phyloP scores from a whole-genome alignment of 1,140 invertebrate species.

The Vollenhovia emeryi region DNA sequence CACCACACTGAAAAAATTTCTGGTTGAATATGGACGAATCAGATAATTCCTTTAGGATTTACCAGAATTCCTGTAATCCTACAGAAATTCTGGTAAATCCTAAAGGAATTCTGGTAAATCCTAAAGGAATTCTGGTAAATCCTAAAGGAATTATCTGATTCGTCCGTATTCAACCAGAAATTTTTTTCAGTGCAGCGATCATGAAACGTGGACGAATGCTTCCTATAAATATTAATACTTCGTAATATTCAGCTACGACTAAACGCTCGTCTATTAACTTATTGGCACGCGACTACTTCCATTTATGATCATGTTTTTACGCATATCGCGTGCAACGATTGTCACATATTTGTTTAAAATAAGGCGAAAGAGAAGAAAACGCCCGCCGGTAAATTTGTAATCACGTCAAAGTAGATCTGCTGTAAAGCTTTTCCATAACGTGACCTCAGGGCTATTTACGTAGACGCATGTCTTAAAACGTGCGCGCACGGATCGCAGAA shows the following conservation, averaged over 20 bases:
- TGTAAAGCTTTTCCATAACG: neutral
- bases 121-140: too few relatives aligned
- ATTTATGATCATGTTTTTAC: conserved; percentile 4
- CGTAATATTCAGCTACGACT: neutral
- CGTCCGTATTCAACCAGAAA: too few relatives aligned
- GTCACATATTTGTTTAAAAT: neutral
- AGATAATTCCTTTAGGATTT: too few relatives aligned
- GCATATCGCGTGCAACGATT: neutral
- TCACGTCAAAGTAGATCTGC: neutral
- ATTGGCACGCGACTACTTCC: neutral
- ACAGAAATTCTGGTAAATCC: too few relatives aligned
- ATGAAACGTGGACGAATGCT: neutral
- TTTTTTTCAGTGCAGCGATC: too few relatives aligned
- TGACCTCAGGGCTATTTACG: neutral
- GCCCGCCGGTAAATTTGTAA: neutral
- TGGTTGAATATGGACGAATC: too few relatives aligned
- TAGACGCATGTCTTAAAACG: neutral
- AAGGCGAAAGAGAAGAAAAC: neutral
- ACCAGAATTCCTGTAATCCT: too few relatives aligned
- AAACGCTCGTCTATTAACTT: neutral
- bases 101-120: too few relatives aligned
- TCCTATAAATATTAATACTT: conserved; percentile 43
- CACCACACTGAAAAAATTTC: too few relatives aligned
- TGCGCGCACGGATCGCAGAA: neutral
- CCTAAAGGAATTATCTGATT: too few relatives aligned